Conservation (phyloP, 2,797 vertebrate species). For the Phoeniculus purpureus region DNA sequence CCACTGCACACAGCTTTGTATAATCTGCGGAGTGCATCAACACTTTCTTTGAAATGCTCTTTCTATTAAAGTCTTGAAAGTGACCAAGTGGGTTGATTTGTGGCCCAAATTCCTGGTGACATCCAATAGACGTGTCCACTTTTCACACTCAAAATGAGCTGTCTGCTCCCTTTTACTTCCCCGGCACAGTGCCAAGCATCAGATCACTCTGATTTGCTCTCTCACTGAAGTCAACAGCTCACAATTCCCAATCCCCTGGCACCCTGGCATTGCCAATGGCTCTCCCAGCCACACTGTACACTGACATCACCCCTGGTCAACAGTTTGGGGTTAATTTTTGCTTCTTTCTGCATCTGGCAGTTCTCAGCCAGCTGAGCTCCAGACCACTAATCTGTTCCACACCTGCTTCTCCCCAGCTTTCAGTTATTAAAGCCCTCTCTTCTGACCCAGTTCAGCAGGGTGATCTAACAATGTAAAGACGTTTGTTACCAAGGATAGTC, state of each 20-base stretch:
- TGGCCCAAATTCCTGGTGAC: not conserved
- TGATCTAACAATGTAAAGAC: slow-evolving; percentile 6
- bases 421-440: slow-evolving; percentile 37
- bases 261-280: not conserved
- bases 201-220: not conserved
- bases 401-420: slow-evolving; percentile 29
- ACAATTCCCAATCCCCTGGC: not conserved
- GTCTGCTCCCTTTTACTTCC: not conserved
- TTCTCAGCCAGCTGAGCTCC: slow-evolving; percentile 26
- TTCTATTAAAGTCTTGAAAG: not conserved
- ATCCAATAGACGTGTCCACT: not conserved
- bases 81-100: not conserved
- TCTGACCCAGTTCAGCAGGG: not conserved
- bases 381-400: slow-evolving; percentile 24
- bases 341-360: not conserved
- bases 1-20: not conserved
- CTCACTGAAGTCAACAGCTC: not conserved
- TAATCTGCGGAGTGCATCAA: not conserved
- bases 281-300: not conserved
- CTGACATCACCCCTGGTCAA: not conserved
- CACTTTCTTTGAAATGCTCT: not conserved
- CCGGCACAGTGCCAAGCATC: not conserved
- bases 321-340: not conserved
- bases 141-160: not conserved
- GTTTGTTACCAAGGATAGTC: not conserved